Evolutionary conservation across 2,888 invertebrate genomes (phyloP).

Genomic region (Tinea pellionella): DNA sequence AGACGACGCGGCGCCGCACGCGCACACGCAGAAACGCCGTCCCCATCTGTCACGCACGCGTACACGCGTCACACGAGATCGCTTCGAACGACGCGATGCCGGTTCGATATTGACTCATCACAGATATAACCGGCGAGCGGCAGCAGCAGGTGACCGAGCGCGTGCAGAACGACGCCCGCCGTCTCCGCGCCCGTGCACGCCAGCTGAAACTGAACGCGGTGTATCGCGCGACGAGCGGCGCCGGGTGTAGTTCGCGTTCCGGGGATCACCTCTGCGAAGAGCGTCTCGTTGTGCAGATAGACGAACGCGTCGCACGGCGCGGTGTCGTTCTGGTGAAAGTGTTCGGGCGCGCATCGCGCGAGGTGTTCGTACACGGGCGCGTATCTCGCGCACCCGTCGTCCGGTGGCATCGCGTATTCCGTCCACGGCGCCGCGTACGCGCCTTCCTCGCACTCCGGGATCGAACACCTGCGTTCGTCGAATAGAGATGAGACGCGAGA

Average conservation of each 20-base stretch:
- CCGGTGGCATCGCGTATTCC: conserved; percentile 38
- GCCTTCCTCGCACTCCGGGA: conserved; percentile 26
- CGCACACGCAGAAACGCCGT: conserved; percentile 19
- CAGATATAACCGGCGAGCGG: conserved; percentile 15
- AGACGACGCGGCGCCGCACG: conserved; percentile 24
- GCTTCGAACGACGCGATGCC: no score
- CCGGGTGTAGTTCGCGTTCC: neutral
- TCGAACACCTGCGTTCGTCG: conserved; percentile 19
- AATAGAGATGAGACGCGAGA: no score
- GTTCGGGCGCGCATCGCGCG: neutral
- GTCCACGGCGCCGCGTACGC: neutral
- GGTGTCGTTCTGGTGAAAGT: neutral
- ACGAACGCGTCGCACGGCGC: neutral
- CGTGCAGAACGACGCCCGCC: neutral
- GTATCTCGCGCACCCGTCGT: conserved; percentile 19
- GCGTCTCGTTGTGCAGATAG: neutral
- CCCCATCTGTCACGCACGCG: neutral
- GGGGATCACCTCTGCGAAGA: neutral
- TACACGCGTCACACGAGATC: neutral
- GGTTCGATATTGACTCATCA: neutral
- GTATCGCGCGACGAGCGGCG: neutral
- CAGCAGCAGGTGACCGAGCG: neutral
- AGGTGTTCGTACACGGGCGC: neutral
- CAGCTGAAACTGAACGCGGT: neutral
- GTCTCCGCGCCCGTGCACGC: neutral